Conservation (phyloP, 2,797 vertebrate species). For the Etheostoma perlongum region DNA sequence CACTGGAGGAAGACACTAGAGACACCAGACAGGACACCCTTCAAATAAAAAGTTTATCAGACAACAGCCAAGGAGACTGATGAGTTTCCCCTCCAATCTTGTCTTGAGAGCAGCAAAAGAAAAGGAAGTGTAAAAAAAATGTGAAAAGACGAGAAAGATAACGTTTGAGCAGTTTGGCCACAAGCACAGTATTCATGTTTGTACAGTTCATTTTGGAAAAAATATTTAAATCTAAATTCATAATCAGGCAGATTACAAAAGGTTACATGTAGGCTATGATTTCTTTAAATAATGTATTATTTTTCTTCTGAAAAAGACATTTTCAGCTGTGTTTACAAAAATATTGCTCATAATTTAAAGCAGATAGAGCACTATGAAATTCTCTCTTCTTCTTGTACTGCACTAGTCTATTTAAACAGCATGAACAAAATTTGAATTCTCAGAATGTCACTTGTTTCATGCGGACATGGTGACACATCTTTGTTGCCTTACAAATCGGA, state of each 20-base stretch:
- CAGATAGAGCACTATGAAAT: conserved; percentile 1
- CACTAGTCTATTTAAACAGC: conserved; percentile 23
- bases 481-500: conserved; percentile 81
- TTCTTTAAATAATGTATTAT: conserved; percentile 19
- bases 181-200: conserved; percentile 3
- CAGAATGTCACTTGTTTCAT: conserved; percentile 40
- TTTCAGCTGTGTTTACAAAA: conserved; percentile 22
- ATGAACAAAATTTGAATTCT: conserved; percentile 36
- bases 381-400: not conserved
- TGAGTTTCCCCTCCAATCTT: conserved; percentile 76
- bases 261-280: conserved; percentile 14
- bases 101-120: conserved; percentile 60
- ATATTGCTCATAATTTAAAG: conserved; percentile 34
- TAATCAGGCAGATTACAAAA: conserved; percentile 5
- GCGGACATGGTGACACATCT: conserved; percentile 64
- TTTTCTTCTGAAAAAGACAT: conserved; percentile 19
- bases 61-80: conserved; percentile 76
- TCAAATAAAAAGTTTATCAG: conserved; percentile 85
- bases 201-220: not conserved
- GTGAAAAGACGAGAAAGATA: conserved; percentile 23
- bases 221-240: conserved; percentile 20
- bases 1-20: conserved; percentile 84
- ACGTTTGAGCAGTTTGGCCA: conserved; percentile 12
- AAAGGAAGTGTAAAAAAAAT: conserved; percentile 32
- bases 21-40: conserved; percentile 84